phyloP scores from a whole-genome alignment of 1,140 invertebrate species.

The Anastrepha ludens region DNA sequence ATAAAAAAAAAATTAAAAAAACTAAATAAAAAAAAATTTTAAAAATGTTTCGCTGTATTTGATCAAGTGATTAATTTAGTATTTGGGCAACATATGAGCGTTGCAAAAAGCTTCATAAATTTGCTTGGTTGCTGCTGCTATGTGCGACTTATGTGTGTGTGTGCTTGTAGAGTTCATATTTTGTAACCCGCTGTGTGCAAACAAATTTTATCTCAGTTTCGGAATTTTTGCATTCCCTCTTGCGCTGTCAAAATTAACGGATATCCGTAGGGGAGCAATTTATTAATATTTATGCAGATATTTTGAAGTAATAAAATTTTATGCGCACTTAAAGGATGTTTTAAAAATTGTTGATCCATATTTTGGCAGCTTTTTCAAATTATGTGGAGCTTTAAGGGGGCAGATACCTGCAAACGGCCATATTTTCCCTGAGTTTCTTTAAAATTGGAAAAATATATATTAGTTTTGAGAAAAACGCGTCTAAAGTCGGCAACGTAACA shows the following conservation, averaged over 20 bases:
- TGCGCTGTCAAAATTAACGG: constrained; percentile 5
- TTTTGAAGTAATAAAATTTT: neutral
- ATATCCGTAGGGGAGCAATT: neutral
- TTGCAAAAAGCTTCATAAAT: neutral
- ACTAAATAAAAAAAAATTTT: too few relatives aligned
- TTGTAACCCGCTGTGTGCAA: neutral
- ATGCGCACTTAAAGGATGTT: neutral
- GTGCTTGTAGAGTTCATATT: neutral
- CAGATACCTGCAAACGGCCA: too few relatives aligned
- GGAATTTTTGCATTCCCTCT: neutral
- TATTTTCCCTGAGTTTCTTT: too few relatives aligned
- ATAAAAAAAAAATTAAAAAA: too few relatives aligned
- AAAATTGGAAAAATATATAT: too few relatives aligned
- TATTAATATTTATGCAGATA: neutral
- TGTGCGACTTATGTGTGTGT: neutral
- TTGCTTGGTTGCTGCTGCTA: neutral
- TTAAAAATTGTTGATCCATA: too few relatives aligned
- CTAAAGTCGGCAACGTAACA: too few relatives aligned
- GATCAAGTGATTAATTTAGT: constrained; percentile 47
- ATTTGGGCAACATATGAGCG: constrained; percentile 9
- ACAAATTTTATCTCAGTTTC: constrained; percentile 13
- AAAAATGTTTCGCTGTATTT: constrained; percentile 17
- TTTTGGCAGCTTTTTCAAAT: too few relatives aligned
- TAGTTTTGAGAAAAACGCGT: too few relatives aligned
- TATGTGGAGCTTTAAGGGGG: too few relatives aligned